These are phyloP conservation scores for Bungarus multicinctus DNA, from an alignment of 2,113 vertebrate genomes.

Conservation along the genomic window DNA sequence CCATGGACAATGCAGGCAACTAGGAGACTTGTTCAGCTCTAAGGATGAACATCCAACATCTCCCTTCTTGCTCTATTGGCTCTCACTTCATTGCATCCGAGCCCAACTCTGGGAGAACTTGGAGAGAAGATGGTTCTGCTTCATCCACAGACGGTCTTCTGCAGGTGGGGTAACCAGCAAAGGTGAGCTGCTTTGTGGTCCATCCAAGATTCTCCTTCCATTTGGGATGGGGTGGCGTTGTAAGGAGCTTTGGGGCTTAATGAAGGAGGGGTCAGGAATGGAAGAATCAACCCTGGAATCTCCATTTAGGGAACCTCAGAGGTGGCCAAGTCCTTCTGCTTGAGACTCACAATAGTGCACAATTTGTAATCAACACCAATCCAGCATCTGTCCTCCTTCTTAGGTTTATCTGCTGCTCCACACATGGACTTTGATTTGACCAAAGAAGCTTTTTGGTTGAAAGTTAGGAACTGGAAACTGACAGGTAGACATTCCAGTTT, in stretches of 20 bases:
- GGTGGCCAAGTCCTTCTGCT: not conserved
- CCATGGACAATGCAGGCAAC: not conserved
- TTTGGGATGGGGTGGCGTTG: not conserved
- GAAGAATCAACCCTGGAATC: too few species aligned
- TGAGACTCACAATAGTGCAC: not conserved
- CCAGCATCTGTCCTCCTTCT: too few species aligned
- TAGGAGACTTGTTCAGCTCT: accelerated
- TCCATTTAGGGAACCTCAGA: too few species aligned
- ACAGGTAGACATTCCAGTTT: too few species aligned
- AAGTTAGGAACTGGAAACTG: too few species aligned
- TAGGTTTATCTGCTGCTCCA: too few species aligned
- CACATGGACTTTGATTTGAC: too few species aligned
- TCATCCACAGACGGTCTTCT: not conserved
- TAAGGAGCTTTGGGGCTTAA: not conserved
- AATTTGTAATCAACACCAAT: not conserved
- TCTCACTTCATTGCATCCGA: not conserved
- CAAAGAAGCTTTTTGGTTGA: too few species aligned
- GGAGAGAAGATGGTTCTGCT: not conserved
- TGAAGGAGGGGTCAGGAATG: not conserved
- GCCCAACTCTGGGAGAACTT: not conserved
- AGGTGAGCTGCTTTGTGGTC: not conserved
- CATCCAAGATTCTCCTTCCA: not conserved
- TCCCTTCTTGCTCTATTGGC: not conserved
- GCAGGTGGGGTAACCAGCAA: not conserved
- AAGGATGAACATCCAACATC: not conserved